phyloP scores from a whole-genome alignment of 2,797 vertebrate genomes.

The Eremophila alpestris region DNA sequence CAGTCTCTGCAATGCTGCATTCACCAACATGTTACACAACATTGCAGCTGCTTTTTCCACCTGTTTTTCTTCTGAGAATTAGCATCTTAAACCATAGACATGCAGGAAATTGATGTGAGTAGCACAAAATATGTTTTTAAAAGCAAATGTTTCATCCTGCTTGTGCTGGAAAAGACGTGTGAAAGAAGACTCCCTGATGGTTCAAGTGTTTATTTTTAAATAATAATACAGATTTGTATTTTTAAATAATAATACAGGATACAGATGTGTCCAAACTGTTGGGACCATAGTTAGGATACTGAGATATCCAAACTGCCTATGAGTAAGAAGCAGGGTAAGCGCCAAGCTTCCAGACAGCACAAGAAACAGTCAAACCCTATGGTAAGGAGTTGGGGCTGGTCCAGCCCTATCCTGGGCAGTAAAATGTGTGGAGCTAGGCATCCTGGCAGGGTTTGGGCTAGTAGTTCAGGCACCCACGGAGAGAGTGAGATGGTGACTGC shows the following conservation, averaged over 20 bases:
- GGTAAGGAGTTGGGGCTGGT: background rate
- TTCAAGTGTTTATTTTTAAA: background rate
- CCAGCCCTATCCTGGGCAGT: background rate
- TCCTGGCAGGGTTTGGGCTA: background rate
- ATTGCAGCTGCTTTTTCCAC: slow-evolving; percentile 15
- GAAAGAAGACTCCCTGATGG: background rate
- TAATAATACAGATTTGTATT: too few relatives aligned
- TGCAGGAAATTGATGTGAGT: background rate
- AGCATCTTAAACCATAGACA: background rate
- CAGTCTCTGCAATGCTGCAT: background rate
- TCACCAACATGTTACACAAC: background rate
- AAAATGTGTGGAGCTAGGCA: background rate
- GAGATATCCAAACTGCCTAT: background rate
- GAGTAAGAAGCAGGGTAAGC: background rate
- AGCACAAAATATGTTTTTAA: background rate
- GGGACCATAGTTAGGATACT: background rate
- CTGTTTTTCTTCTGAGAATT: background rate
- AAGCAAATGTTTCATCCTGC: background rate
- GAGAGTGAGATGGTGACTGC: background rate
- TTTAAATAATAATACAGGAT: background rate
- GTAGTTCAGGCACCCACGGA: background rate
- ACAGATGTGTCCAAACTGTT: background rate
- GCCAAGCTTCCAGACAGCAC: background rate
- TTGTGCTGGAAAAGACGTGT: background rate
- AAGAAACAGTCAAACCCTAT: background rate